A percentile compares a stretch with the other conserved stretches of the same genome.
Conservation (phyloP, 53 echinoderm and acorn worm genomes). For the Zoroaster sp. region DNA sequence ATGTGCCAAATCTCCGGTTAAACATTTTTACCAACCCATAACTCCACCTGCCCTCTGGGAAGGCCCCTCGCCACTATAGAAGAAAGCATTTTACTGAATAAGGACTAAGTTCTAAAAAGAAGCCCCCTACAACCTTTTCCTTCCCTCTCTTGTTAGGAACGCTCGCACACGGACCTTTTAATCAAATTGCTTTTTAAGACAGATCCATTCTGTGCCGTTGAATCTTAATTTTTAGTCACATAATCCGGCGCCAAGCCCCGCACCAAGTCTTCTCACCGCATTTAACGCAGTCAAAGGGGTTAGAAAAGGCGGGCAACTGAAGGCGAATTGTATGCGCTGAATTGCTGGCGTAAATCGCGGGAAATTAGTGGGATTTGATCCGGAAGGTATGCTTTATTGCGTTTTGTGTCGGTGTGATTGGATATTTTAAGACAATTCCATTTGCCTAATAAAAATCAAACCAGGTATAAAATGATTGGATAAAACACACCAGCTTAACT, state of each 20-base stretch:
- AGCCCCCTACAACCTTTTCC: background rate
- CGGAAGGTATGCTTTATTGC: background rate
- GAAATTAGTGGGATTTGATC: conserved; percentile 26
- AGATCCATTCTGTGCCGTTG: background rate
- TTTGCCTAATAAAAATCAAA: conserved; percentile 43
- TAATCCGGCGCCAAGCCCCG: conserved; percentile 39
- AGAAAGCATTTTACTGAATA: background rate
- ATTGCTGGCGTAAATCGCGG: conserved; percentile 21
- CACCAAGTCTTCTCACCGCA: conserved; percentile 8
- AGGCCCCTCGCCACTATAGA: background rate
- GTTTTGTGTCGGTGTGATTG: background rate
- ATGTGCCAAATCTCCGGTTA: too few relatives aligned
- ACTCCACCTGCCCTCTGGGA: too few relatives aligned
- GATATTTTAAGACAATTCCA: conserved; percentile 47
- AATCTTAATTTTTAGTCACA: conserved; percentile 1
- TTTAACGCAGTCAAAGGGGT: conserved; percentile 25
- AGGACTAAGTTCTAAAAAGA: background rate
- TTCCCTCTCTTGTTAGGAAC: background rate
- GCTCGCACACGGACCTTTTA: background rate
- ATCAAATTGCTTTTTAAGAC: conserved; percentile 32
- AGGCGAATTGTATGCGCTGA: conserved; percentile 19
- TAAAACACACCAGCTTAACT: background rate
- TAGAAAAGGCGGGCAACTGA: background rate
- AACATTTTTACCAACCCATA: too few relatives aligned
- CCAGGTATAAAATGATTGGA: conserved; percentile 35